These are phyloP conservation scores for Myopa tessellatipennis DNA, from an alignment of 2,888 invertebrate genomes.

Conservation along the genomic window DNA sequence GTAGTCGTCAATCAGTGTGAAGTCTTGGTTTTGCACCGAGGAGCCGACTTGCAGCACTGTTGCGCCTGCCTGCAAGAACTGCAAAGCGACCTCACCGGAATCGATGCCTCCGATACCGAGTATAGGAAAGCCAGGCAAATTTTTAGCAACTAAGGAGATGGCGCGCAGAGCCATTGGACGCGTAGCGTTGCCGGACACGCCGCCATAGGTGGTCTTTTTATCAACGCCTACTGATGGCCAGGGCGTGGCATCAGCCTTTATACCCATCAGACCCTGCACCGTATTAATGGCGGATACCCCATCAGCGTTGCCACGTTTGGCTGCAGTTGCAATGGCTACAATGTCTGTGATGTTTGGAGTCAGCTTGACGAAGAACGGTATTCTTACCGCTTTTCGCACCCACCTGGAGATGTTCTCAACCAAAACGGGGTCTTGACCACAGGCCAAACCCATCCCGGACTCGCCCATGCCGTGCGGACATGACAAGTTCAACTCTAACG, in stretches of 20 bases:
- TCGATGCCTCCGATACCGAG: slow-evolving; percentile 98
- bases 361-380: slow-evolving; percentile 97
- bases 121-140: slow-evolving; percentile 89
- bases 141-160: slow-evolving; percentile 87
- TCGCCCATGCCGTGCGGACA: slow-evolving; percentile 99
- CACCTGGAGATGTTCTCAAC: slow-evolving; percentile 91
- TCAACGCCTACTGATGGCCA: slow-evolving; percentile 91
- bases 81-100: slow-evolving; percentile 91
- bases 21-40: slow-evolving; percentile 98
- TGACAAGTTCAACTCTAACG: slow-evolving; percentile 93
- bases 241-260: slow-evolving; percentile 82
- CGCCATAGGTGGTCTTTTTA: slow-evolving; percentile 92
- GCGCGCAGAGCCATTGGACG: slow-evolving; percentile 93
- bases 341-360: slow-evolving; percentile 98
- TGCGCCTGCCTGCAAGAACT: slow-evolving; percentile 94
- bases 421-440: slow-evolving; percentile 92
- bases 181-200: slow-evolving; percentile 93
- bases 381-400: slow-evolving; percentile 86
- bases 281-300: slow-evolving; percentile 99
- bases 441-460: slow-evolving; percentile 97
- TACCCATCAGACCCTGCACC: slow-evolving; percentile 92
- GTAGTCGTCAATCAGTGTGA: slow-evolving; percentile 96
- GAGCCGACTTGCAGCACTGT: slow-evolving; percentile 94
- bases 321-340: slow-evolving; percentile 87
- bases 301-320: slow-evolving; percentile 88